Conservation (phyloP, 2,797 vertebrate genomes). For the Stomatorhinus walkeri region DNA sequence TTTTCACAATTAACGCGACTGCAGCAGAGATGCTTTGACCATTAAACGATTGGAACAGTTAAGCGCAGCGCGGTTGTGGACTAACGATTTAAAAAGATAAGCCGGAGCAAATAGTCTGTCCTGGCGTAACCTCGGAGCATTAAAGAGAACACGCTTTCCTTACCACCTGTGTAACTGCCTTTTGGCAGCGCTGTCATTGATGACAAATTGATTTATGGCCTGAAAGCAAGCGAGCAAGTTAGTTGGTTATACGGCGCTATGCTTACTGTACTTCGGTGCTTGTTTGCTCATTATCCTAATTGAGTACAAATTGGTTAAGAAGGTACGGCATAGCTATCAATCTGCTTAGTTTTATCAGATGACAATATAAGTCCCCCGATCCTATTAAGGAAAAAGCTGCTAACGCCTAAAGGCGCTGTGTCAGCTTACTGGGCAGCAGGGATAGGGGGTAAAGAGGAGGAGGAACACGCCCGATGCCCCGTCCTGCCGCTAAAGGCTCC, state of each 20-base stretch:
- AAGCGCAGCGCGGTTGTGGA: background rate
- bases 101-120: background rate
- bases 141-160: background rate
- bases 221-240: constrained; percentile 15
- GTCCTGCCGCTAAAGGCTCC: constrained; percentile 38
- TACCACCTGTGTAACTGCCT: constrained; percentile 45
- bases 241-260: constrained; percentile 57
- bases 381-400: constrained; percentile 79
- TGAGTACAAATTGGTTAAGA: constrained; percentile 78
- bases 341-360: constrained; percentile 86
- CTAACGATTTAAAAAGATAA: background rate
- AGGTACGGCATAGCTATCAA: constrained; percentile 69
- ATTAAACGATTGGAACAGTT: background rate
- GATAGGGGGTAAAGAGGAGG: constrained; percentile 18
- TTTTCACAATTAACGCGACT: background rate
- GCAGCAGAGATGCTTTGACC: background rate
- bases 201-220: constrained; percentile 53
- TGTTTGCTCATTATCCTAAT: constrained; percentile 76
- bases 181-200: constrained; percentile 34
- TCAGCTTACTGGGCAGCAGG: constrained; percentile 61
- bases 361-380: constrained; percentile 79
- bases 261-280: constrained; percentile 58
- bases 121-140: background rate
- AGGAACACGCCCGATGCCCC: constrained; percentile 36
- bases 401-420: constrained; percentile 76